Conservation (phyloP, 1,140 invertebrate species). For the Coboldia fuscipes region DNA sequence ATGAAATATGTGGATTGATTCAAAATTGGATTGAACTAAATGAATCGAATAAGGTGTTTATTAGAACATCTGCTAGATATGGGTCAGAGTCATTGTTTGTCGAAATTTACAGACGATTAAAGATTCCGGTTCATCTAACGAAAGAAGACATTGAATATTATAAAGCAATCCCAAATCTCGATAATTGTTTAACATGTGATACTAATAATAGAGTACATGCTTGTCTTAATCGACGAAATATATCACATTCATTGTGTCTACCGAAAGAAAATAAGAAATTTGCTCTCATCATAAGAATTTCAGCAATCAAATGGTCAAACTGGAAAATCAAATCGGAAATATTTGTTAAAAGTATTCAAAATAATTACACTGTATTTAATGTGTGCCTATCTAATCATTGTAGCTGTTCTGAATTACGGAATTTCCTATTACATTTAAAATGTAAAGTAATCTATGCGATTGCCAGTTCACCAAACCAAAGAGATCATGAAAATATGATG, state of each 20-base stretch:
- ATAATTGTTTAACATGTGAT: conserved; percentile 13
- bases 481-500: too few relatives aligned
- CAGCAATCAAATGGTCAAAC: conserved; percentile 26
- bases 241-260: conserved; percentile 9
- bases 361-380: conserved; percentile 12
- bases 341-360: conserved; percentile 13
- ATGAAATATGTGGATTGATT: conserved; percentile 23
- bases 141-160: conserved; percentile 16
- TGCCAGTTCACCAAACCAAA: too few relatives aligned
- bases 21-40: conserved; percentile 27
- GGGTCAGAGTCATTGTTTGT: conserved; percentile 37
- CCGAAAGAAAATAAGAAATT: conserved; percentile 8
- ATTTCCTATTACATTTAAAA: conserved; percentile 28
- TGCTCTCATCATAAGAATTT: conserved; percentile 20
- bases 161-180: conserved; percentile 18
- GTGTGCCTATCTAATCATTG: conserved; percentile 42
- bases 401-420: conserved; percentile 29
- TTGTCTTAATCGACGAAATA: conserved; percentile 9
- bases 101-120: conserved; percentile 26
- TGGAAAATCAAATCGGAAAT: conserved; percentile 11
- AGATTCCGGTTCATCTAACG: conserved; percentile 29
- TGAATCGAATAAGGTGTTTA: conserved; percentile 23
- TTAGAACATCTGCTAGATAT: conserved; percentile 28
- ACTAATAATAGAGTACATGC: conserved; percentile 17
- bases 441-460: too few relatives aligned